Percentiles rank a stretch among this genome's conserved stretches.
These are phyloP conservation scores for Caenorhabditis drosophilae DNA, from an alignment of 2,888 invertebrate genomes.

Conservation along the genomic window DNA sequence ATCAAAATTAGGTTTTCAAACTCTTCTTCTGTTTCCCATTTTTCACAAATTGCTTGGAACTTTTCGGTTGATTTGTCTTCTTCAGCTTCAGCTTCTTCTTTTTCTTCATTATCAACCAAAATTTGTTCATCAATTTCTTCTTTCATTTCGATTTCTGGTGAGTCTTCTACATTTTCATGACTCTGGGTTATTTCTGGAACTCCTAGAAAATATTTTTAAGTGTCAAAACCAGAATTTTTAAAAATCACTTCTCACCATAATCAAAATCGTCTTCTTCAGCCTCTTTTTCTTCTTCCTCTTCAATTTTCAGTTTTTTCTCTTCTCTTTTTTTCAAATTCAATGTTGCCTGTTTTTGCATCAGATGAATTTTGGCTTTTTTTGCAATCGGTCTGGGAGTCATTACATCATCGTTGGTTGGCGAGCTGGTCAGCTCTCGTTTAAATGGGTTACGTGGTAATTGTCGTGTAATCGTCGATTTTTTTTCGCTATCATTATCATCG, in stretches of 20 bases:
- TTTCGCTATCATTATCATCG: conserved; percentile 2
- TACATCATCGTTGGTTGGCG: conserved; percentile 7
- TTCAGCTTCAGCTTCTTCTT: conserved; percentile 1
- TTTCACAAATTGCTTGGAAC: not conserved
- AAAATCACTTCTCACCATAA: conserved; percentile 5
- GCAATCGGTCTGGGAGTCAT: conserved; percentile 20
- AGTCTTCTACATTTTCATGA: conserved; percentile 2
- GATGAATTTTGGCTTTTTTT: conserved; percentile 12
- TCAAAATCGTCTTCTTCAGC: conserved; percentile 23
- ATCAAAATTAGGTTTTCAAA: not conserved
- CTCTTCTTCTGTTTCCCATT: conserved; percentile 1
- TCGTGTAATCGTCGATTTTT: not conserved
- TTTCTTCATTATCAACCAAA: not conserved
- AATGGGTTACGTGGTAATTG: conserved; percentile 21
- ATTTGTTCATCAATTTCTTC: not conserved
- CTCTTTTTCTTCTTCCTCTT: conserved; percentile 18
- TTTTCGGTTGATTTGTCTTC: not conserved
- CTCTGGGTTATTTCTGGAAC: conserved; percentile 28
- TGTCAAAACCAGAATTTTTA: not conserved
- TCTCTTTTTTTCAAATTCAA: not conserved
- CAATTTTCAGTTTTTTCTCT: conserved; percentile 4
- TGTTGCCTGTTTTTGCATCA: not conserved
- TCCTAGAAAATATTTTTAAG: conserved; percentile 3
- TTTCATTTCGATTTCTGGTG: conserved; percentile 10
- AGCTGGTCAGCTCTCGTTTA: conserved; percentile 22